These are phyloP conservation scores for Pampus argenteus DNA, from an alignment of 2,797 vertebrate species.

Conservation along the genomic window DNA sequence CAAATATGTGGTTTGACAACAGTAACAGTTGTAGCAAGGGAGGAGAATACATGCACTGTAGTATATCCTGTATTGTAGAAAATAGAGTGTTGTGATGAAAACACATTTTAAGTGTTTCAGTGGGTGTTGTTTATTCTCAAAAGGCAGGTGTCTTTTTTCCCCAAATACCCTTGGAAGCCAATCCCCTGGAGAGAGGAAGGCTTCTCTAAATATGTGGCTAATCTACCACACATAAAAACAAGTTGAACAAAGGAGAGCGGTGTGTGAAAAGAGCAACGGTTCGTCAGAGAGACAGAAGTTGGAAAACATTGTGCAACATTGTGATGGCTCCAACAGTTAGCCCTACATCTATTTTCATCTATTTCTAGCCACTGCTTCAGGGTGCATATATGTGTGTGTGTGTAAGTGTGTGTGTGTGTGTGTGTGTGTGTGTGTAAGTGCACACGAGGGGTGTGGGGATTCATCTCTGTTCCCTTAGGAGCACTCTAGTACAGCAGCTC, in stretches of 20 bases:
- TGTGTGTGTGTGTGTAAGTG: conserved; percentile 12
- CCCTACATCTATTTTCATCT: conserved; percentile 58
- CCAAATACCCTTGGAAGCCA: conserved; percentile 72
- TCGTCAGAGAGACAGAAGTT: conserved; percentile 48
- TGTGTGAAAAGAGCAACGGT: conserved; percentile 30
- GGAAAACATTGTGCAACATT: conserved; percentile 47
- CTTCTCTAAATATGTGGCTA: conserved; percentile 80
- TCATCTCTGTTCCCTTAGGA: conserved; percentile 68
- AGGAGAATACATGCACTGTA: background rate
- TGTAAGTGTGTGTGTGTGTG: background rate
- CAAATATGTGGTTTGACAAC: conserved; percentile 1
- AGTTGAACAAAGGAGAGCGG: conserved; percentile 42
- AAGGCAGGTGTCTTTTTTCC: conserved; percentile 64
- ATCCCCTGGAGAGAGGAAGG: conserved; percentile 59
- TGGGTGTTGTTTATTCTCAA: conserved; percentile 61
- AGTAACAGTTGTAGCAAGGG: background rate
- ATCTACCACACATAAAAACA: conserved; percentile 61
- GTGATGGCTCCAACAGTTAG: conserved; percentile 57
- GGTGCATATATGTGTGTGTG: conserved; percentile 6
- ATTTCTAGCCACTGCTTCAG: conserved; percentile 55
- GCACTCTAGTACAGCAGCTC: conserved; percentile 65
- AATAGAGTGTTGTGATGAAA: conserved; percentile 48
- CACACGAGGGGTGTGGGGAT: conserved; percentile 48
- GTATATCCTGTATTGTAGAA: background rate
- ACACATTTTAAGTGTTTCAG: conserved; percentile 39